Evolutionary conservation across 2,888 invertebrate species (phyloP).

Genomic region (Chymomyza fuscimana): DNA sequence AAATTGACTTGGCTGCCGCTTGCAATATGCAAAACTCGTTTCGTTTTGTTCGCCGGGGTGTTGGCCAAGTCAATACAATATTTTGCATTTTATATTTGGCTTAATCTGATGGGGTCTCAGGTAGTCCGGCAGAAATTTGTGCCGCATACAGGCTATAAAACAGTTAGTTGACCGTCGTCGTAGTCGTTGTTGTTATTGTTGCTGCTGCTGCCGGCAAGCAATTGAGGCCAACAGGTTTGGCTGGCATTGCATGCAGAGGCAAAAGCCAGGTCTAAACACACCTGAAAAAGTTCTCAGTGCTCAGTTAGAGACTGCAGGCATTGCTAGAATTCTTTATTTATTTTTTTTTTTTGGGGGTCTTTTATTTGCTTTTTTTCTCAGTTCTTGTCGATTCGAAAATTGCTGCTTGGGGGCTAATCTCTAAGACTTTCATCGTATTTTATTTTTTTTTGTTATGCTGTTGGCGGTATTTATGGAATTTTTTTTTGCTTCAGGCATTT

Average conservation of each 20-base stretch:
- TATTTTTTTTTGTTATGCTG: background rate
- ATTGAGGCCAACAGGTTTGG: conserved; percentile 66
- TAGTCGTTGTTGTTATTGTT: conserved; percentile 37
- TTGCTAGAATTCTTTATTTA: background rate
- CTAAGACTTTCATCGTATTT: conserved; percentile 26
- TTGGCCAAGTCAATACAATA: conserved; percentile 48
- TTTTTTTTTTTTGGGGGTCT: conserved; percentile 17
- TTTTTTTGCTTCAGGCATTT: background rate
- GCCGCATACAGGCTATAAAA: conserved; percentile 50
- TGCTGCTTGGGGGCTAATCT: conserved; percentile 33
- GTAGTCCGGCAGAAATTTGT: conserved; percentile 4
- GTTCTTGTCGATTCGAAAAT: conserved; percentile 13
- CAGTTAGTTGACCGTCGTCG: conserved; percentile 64
- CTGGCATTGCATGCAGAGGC: conserved; percentile 6
- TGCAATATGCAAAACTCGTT: background rate
- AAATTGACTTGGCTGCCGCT: background rate
- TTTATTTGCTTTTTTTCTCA: background rate
- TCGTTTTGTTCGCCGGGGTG: background rate
- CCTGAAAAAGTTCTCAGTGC: conserved; percentile 39
- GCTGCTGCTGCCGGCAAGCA: conserved; percentile 25
- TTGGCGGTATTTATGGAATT: background rate
- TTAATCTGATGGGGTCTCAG: conserved; percentile 49
- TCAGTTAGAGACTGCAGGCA: conserved; percentile 24
- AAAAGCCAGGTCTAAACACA: background rate
- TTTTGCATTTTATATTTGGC: conserved; percentile 57